These are phyloP conservation scores for Amblyteles armatorius DNA, from an alignment of 2,888 invertebrate species.

Conservation along the genomic window DNA sequence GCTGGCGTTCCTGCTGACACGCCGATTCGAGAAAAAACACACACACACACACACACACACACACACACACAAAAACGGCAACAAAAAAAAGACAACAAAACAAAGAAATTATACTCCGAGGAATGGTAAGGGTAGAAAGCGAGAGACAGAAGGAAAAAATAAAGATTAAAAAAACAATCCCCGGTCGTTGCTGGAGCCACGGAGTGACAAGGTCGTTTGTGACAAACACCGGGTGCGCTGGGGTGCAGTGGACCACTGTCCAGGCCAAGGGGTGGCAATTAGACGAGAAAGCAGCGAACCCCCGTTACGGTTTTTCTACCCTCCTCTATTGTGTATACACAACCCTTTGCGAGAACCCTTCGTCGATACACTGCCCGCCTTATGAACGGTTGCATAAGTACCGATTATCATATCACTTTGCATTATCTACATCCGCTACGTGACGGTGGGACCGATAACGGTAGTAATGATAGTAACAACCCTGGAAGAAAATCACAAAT, in stretches of 20 bases:
- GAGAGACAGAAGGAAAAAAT: conserved; percentile 25
- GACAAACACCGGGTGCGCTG: conserved; percentile 25
- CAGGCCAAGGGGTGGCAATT: conserved; percentile 21
- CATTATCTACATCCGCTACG: background rate
- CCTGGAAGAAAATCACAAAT: background rate
- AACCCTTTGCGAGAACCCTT: background rate
- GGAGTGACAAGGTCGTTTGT: conserved; percentile 15
- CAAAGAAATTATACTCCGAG: conserved; percentile 18
- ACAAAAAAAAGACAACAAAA: background rate
- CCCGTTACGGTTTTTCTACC: conserved; percentile 5
- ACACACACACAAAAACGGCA: no score
- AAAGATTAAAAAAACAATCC: conserved; percentile 19
- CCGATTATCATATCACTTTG: conserved; percentile 8
- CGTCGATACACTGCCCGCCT: background rate
- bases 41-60: no score
- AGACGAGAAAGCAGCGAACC: conserved; percentile 25
- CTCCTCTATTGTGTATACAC: background rate
- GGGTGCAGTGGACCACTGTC: background rate
- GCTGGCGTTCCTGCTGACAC: conserved; percentile 2
- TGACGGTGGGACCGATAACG: background rate
- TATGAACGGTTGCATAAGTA: conserved; percentile 16
- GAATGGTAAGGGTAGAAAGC: conserved; percentile 49
- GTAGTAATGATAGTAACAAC: background rate
- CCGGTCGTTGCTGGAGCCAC: background rate
- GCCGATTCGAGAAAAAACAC: background rate